Evolutionary conservation across 2,888 invertebrate genomes (phyloP).

Genomic region (Hirtodrosophila alboralis): DNA sequence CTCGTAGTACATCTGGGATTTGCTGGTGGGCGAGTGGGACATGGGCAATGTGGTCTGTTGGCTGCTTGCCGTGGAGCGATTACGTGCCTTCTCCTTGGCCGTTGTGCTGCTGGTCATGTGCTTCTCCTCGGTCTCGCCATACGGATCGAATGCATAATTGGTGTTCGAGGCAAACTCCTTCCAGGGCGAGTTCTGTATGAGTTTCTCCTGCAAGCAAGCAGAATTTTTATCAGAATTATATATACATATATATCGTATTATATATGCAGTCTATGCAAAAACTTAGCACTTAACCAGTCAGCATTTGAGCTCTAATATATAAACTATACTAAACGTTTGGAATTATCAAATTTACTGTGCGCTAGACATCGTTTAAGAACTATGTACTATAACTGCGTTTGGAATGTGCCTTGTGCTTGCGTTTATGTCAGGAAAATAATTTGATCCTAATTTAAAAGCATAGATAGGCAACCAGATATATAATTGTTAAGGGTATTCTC

Average conservation of each 20-base stretch:
- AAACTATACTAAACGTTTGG: constrained; percentile 10
- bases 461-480: constrained; percentile 11
- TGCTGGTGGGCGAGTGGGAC: constrained; percentile 84
- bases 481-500: constrained; percentile 16
- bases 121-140: constrained; percentile 92
- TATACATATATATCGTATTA: not conserved
- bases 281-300: constrained; percentile 81
- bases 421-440: constrained; percentile 31
- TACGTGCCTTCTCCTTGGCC: constrained; percentile 79
- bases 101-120: constrained; percentile 65
- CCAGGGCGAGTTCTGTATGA: constrained; percentile 94
- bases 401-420: constrained; percentile 60
- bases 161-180: constrained; percentile 93
- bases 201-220: constrained; percentile 87
- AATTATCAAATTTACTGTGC: constrained; percentile 33
- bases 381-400: constrained; percentile 51
- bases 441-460: not conserved
- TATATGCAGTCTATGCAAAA: not conserved
- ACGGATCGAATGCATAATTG: constrained; percentile 95
- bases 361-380: constrained; percentile 26
- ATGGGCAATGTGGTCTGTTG: constrained; percentile 84
- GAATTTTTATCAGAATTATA: constrained; percentile 7
- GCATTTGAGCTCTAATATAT: constrained; percentile 69
- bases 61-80: constrained; percentile 75
- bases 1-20: constrained; percentile 83